Evolutionary conservation across 2,797 vertebrate genomes (phyloP).

Genomic region (Anomalospiza imberbis): DNA sequence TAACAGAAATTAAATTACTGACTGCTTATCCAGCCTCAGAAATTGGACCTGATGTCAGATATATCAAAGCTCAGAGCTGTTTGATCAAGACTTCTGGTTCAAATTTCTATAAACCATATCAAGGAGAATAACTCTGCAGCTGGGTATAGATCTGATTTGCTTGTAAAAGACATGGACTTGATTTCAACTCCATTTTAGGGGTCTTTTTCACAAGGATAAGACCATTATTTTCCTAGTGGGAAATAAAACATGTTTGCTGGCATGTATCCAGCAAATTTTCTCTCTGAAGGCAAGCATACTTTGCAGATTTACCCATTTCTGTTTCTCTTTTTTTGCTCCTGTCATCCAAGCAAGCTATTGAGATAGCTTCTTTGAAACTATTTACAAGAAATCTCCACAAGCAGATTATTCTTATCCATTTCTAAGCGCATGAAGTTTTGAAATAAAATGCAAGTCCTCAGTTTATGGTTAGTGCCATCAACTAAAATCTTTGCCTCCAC

Average conservation of each 20-base stretch:
- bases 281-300: background rate
- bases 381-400: background rate
- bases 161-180: background rate
- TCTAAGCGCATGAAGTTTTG: background rate
- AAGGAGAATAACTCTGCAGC: background rate
- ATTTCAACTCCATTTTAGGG: background rate
- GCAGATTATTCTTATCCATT: background rate
- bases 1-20: background rate
- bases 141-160: background rate
- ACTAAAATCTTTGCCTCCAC: background rate
- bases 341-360: background rate
- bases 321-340: background rate
- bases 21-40: background rate
- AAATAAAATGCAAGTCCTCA: background rate
- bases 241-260: background rate
- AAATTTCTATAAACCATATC: background rate
- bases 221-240: background rate
- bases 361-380: background rate
- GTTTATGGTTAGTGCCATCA: background rate
- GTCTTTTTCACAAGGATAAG: background rate
- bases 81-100: background rate
- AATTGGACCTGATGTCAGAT: background rate
- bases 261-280: background rate
- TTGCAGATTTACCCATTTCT: background rate
- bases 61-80: background rate